phyloP scores from a whole-genome alignment of 2,888 invertebrate genomes.

The Apamea sordens region DNA sequence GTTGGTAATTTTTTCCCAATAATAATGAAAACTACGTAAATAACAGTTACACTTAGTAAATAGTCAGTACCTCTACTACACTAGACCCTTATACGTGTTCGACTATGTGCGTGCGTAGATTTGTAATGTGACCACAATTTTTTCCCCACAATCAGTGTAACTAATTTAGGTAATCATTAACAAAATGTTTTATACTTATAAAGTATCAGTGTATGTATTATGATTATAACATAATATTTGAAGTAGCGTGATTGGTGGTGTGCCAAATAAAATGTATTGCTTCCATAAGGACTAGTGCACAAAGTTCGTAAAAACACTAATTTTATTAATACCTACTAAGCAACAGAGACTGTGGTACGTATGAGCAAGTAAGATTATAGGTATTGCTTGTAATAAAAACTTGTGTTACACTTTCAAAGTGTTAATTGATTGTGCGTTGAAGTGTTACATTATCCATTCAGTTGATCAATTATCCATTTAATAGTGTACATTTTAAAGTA shows the following conservation, averaged over 20 bases:
- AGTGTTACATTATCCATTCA: not conserved
- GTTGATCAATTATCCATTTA: not conserved
- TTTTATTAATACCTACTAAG: not conserved
- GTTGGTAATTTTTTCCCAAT: too few species aligned
- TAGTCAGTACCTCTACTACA: too few species aligned
- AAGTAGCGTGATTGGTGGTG: too few species aligned
- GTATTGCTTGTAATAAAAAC: not conserved
- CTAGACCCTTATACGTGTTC: too few species aligned
- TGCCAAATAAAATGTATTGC: not conserved
- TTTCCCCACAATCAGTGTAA: not conserved
- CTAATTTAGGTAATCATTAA: not conserved
- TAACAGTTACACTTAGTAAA: too few species aligned
- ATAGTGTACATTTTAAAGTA: not conserved
- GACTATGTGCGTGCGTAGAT: too few species aligned
- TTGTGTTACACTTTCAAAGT: not conserved
- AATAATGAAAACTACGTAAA: too few species aligned
- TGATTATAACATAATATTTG: too few species aligned
- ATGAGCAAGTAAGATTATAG: not conserved
- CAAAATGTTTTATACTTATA: not conserved
- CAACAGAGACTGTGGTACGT: not conserved
- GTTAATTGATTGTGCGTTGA: not conserved
- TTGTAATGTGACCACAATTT: too few species aligned
- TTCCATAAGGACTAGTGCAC: not conserved
- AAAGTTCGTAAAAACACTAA: not conserved
- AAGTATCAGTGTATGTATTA: too few species aligned